Percentiles rank a stretch among this genome's conserved stretches.
These are phyloP conservation scores for Hyphantria cunea DNA, from an alignment of 1,140 invertebrate genomes.

Conservation along the genomic window DNA sequence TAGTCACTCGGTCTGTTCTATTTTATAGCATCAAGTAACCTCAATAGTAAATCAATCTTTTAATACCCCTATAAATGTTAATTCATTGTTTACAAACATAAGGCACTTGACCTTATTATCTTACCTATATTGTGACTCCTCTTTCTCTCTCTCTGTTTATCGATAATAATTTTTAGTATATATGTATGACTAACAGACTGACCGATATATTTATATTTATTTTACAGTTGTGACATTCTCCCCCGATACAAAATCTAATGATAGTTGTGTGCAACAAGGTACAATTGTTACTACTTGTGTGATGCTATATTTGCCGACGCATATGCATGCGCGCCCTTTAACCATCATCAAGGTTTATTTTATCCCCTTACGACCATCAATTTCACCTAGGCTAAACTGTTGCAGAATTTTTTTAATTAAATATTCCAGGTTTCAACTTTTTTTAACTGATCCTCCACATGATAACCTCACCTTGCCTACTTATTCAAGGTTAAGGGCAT, in stretches of 20 bases:
- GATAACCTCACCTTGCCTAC: no score
- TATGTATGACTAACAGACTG: conserved; percentile 23
- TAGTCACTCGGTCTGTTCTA: no score
- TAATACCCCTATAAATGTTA: no score
- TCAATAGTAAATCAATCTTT: no score
- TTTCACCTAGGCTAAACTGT: no score
- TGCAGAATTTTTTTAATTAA: no score
- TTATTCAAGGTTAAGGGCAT: no score
- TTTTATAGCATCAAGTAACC: no score
- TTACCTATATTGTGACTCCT: neutral
- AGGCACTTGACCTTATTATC: neutral
- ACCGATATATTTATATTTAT: conserved; percentile 39
- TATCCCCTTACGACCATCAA: neutral
- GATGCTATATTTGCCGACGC: conserved; percentile 1
- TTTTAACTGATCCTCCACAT: no score
- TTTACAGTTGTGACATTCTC: conserved; percentile 61
- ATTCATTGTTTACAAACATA: no score
- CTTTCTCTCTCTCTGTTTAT: neutral
- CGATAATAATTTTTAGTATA: neutral
- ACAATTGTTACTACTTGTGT: conserved; percentile 30
- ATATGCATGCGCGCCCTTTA: neutral
- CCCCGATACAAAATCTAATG: conserved; percentile 47
- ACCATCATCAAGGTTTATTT: neutral
- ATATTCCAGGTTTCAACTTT: no score
- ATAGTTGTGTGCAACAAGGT: conserved; percentile 49